Base-by-base conservation (phyloP, 2,113 vertebrate genomes). In the Lepus timidus region DNA sequence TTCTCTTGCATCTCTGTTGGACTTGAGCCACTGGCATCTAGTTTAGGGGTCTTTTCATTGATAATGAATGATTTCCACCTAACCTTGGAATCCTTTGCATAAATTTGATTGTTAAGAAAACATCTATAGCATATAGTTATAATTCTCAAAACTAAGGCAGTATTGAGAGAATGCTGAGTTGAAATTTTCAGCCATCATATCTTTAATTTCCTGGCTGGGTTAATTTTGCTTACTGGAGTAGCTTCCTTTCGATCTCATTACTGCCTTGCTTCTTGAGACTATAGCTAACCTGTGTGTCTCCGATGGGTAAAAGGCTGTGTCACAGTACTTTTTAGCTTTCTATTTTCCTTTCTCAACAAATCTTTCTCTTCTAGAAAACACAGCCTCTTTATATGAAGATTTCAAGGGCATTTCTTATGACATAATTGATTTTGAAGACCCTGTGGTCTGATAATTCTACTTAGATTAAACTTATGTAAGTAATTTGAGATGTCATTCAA, bases 61-160 rank as follows among this genome's bases (percentile, higher is more conserved):
- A 64, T 71, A 85, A 68, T 75, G 44, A 86, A 89, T 61, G 16
- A 70, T 79, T 67, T 86, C 65, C 87, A 4, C 25, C 33, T 89
- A 78, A 86, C 16, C 44, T 82, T 91, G 31, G 31, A 89, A 74
- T 51, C 79, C 25, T 23, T 95, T 80, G 33, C 25, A 19, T 61
- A 61, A 83, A 95, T 95, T 85, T 64, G 7, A 78, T 55, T 89
- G 67, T 65, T 71, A 73, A 85, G 88, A 67, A n/a, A 82, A 85
- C 25, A 89, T 84, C 4, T 20, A 49, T 58, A 23, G 2, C 6
- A 61, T 65, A 52, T n/a, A 91, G 82, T 90, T 75, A 36, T 65
- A 58, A 87, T 36, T 67, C 10, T 93, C 8, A 44, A 49, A 55
- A 58, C 10, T 67, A 39, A 80, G 5, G 33, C 27, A 68, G 2